A percentile compares a stretch with the other conserved stretches of the same genome.
These are phyloP conservation scores for Microhierax caerulescens DNA, from an alignment of 2,797 vertebrate species.

Conservation along the genomic window DNA sequence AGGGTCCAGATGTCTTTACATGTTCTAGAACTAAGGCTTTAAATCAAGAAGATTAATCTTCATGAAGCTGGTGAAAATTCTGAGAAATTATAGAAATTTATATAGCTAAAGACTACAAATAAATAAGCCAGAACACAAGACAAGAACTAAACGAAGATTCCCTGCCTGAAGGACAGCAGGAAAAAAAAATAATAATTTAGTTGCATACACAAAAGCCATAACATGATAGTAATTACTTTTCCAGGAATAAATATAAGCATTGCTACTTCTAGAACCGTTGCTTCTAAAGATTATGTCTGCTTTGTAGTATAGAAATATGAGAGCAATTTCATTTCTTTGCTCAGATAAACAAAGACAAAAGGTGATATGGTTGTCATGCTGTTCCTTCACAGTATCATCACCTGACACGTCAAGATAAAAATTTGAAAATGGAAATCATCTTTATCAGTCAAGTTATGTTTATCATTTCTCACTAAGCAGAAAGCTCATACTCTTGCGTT, in stretches of 20 bases:
- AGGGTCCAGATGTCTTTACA: background rate
- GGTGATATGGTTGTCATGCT: rapidly evolving
- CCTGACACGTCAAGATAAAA: background rate
- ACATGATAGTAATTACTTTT: background rate
- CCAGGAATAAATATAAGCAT: background rate
- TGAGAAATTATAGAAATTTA: background rate
- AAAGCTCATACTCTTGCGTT: background rate
- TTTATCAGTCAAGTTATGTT: background rate
- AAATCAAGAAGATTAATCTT: background rate
- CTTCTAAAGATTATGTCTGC: background rate
- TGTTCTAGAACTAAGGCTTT: background rate
- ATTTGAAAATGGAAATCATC: background rate
- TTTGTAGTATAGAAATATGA: rapidly evolving
- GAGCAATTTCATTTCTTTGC: background rate
- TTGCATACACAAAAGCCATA: background rate
- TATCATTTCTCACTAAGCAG: background rate
- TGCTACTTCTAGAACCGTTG: background rate
- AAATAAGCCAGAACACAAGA: background rate
- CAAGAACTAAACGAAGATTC: background rate
- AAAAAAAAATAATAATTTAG: background rate
- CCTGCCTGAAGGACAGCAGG: background rate
- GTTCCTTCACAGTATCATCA: background rate
- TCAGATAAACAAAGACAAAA: background rate
- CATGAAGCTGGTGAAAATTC: background rate
- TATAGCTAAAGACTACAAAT: background rate